phyloP scores from a whole-genome alignment of 2,113 vertebrate genomes.

The Cinclus mexicanus region DNA sequence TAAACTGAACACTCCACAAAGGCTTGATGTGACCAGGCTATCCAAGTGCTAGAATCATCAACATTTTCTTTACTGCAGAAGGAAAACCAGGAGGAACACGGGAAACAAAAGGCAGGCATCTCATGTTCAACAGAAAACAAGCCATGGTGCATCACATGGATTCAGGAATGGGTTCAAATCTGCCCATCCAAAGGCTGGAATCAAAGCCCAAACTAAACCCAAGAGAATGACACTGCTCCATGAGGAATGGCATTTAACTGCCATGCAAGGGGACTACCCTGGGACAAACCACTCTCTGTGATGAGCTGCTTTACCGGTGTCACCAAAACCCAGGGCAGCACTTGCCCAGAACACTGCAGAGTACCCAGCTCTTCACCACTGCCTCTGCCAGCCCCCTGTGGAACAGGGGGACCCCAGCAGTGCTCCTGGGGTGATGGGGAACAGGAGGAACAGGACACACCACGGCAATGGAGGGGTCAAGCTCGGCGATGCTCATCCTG shows the following conservation, averaged over 20 bases:
- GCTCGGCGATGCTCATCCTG: constrained; percentile 93
- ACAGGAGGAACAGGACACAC: constrained; percentile 67
- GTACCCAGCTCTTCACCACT: not conserved
- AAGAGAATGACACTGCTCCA: not conserved
- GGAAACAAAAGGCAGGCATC: not conserved
- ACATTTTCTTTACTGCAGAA: not conserved
- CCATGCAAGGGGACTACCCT: not conserved
- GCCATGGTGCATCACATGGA: fast-evolving
- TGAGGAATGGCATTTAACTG: not conserved
- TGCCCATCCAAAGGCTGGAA: not conserved
- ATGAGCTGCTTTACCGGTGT: fast-evolving
- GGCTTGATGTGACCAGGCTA: not conserved
- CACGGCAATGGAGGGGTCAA: constrained; percentile 96
- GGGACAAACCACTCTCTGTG: not conserved
- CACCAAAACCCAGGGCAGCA: not conserved
- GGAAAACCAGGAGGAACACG: not conserved
- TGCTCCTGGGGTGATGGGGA: fast-evolving
- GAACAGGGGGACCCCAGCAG: not conserved
- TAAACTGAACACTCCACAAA: not conserved
- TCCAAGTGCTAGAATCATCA: not conserved
- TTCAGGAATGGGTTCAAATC: not conserved
- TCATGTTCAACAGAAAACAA: not conserved
- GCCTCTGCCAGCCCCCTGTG: not conserved
- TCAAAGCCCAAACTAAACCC: not conserved
- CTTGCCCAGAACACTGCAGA: not conserved